A percentile compares a stretch with the other conserved stretches of the same genome.
phyloP scores from a whole-genome alignment of 2,797 vertebrate genomes.

The Anableps anableps region DNA sequence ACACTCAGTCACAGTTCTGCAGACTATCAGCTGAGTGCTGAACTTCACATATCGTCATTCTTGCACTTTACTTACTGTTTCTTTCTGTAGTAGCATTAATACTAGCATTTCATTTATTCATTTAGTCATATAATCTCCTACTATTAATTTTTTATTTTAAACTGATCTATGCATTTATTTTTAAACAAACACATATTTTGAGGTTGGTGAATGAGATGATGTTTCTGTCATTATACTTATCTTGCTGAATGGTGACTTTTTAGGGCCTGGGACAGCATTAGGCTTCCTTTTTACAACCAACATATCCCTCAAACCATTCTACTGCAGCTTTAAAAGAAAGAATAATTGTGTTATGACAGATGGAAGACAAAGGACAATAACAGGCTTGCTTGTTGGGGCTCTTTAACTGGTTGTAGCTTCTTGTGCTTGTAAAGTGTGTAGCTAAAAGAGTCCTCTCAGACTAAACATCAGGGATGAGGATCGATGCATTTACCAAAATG shows the following conservation, averaged over 20 bases:
- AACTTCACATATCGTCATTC: not conserved
- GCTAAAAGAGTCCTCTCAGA: not conserved
- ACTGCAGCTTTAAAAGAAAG: not conserved
- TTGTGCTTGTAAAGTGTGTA: not conserved
- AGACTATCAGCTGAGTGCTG: not conserved
- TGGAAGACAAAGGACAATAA: conserved; percentile 5
- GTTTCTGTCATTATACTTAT: not conserved
- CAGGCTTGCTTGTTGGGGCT: not conserved
- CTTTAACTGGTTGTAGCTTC: not conserved
- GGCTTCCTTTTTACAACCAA: not conserved
- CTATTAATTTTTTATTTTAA: not conserved
- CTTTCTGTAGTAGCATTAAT: not conserved
- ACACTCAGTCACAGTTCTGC: too few relatives aligned
- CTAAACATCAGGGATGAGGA: not conserved
- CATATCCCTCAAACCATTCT: not conserved
- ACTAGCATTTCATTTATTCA: not conserved
- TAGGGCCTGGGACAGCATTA: not conserved
- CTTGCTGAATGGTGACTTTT: conserved; percentile 2
- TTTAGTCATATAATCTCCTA: not conserved
- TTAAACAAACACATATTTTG: not conserved
- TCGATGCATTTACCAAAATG: conserved; percentile 6
- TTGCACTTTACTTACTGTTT: not conserved
- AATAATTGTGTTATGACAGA: not conserved
- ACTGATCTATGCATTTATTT: not conserved
- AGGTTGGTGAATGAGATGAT: not conserved